Conservation (phyloP, 2,888 invertebrate species). For the Campopleginae sp. region DNA sequence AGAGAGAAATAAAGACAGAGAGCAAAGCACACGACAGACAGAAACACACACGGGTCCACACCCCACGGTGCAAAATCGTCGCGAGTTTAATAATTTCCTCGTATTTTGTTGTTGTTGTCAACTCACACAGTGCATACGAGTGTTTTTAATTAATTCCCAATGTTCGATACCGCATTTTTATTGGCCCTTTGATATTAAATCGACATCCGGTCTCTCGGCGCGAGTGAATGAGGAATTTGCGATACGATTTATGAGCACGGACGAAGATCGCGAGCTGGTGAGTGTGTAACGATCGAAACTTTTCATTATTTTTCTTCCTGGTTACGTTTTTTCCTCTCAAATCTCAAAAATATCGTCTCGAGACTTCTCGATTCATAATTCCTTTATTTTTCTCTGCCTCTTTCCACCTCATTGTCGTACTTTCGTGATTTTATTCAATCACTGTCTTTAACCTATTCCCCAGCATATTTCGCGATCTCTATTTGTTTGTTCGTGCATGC, state of each 20-base stretch:
- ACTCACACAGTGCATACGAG: background rate
- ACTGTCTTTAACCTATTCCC: conserved; percentile 9
- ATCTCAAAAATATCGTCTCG: background rate
- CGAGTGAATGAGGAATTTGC: conserved; percentile 34
- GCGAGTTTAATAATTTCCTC: conserved; percentile 33
- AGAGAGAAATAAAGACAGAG: conserved; percentile 3
- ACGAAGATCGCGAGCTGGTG: conserved; percentile 57
- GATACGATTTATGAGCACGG: conserved; percentile 34
- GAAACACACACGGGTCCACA: conserved; percentile 60
- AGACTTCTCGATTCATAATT: background rate
- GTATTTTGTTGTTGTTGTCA: background rate
- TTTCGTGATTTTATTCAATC: background rate
- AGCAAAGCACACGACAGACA: conserved; percentile 3
- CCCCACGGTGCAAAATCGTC: conserved; percentile 60
- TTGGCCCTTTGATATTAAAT: conserved; percentile 11
- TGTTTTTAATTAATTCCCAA: background rate
- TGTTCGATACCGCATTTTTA: background rate
- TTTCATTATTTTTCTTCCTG: conserved; percentile 11
- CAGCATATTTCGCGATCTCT: conserved; percentile 15
- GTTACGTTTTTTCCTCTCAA: background rate
- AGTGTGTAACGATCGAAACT: conserved; percentile 62
- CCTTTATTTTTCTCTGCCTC: background rate
- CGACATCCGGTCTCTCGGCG: conserved; percentile 22
- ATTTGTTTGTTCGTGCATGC: conserved; percentile 20
- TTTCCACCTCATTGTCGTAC: background rate